Evolutionary conservation across 23 tunicate species (phyloP).

Genomic region (Botrylloides violaceus): DNA sequence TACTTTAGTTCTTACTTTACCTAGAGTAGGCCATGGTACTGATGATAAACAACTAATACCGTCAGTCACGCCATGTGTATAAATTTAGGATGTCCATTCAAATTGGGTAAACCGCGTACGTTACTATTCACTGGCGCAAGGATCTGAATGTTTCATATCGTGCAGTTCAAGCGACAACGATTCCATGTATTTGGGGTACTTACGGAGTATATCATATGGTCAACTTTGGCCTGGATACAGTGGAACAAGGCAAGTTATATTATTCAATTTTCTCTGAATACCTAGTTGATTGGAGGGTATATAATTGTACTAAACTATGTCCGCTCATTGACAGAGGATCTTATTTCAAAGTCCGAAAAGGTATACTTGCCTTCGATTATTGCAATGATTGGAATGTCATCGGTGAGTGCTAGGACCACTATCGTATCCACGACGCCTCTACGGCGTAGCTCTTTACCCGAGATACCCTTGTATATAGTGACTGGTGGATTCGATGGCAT

Average conservation of each 20-base stretch:
- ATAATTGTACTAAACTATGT: too few relatives aligned
- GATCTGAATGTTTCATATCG: constrained; percentile 85
- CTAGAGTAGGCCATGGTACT: too few relatives aligned
- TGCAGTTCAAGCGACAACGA: constrained; percentile 79
- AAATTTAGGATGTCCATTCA: constrained; percentile 65
- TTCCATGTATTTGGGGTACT: constrained; percentile 83
- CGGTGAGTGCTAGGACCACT: constrained; percentile 61
- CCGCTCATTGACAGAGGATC: constrained; percentile 34
- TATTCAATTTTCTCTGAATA: too few relatives aligned
- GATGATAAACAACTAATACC: too few relatives aligned
- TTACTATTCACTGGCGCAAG: constrained; percentile 69
- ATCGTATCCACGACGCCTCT: too few relatives aligned
- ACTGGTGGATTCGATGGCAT: constrained; percentile 88
- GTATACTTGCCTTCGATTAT: constrained; percentile 68
- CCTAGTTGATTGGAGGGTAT: too few relatives aligned
- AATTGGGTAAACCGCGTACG: constrained; percentile 79
- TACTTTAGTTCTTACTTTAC: too few relatives aligned
- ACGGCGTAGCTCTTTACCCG: too few relatives aligned
- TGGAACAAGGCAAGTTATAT: background rate
- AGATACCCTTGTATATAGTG: constrained; percentile 20
- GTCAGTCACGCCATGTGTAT: too few relatives aligned
- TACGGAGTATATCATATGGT: constrained; percentile 49
- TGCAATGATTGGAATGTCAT: constrained; percentile 81
- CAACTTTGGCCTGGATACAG: constrained; percentile 65
- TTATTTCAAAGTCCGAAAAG: constrained; percentile 69